Evolutionary conservation across 2,797 vertebrate species (phyloP), one percentile per base, ranked within the genome.

Genomic region (Hozukius guyotensis): DNA sequence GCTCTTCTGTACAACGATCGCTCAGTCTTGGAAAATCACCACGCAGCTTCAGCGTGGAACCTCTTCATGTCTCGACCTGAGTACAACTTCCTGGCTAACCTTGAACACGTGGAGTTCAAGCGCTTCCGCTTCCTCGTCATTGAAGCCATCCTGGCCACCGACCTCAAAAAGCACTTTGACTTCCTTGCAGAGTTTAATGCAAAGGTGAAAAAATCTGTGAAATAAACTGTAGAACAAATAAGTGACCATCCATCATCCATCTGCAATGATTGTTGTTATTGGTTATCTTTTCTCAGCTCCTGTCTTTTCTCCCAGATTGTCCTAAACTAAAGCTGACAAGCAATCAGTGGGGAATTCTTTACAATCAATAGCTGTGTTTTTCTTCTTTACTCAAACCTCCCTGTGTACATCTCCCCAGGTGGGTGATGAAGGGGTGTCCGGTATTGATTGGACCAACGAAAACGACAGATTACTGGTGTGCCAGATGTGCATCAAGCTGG

Each of bases 121-220:
- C 97, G 98, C 86, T 99, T 99, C 93, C 98, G 98, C 62, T 99
- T 99, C 92, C 96, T 99, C 1, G 98, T 99, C 85, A 99, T 99
- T 6, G 98, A 99, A 95, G 98, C 98, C 59, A 99, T 99, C 87
- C 93, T 99, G 88, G 98, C 98, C 82, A 99, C 98, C 0, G 98
- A 99, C 92, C 96, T 99, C 81, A 99, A 99, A 95, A 99, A 99
- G 92, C 98, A 99, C 93, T 99, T 99, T 60, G 98, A 99, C 92
- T 99, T 99, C 24, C 95, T 99, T 1, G 97, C 98, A 76, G 98
- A 97, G 89, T 98, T 99, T 93, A 99, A 99, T 16, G 96, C 98
- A 83, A 99, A 99, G 97, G 98, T 99, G 94, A 89, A 62, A 5
- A 14, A 4, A 53, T 59, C 8, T 38, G 24, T 36, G 13, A 24